Base-by-base conservation (phyloP, 2,113 vertebrate genomes). In the Burhinus oedicnemus region DNA sequence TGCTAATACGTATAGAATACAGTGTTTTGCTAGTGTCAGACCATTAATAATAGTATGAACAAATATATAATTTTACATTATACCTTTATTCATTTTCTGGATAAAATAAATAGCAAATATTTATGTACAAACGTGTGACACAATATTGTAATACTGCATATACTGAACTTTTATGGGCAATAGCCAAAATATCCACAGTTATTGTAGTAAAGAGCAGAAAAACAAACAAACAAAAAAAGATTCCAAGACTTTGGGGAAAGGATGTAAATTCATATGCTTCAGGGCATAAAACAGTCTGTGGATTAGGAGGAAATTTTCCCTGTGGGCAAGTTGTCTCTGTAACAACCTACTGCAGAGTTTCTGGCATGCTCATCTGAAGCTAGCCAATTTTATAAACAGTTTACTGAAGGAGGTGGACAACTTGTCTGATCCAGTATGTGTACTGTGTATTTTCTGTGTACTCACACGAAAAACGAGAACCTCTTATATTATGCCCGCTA, bases 61-160 rank as follows among this genome's bases (percentile, higher is more conserved):
- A 95, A 95, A 42, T 86, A 84, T 17, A 70, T 78, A 66, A 76
- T 96, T 96, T 97, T 95, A 88, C 75, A 61, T 93, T 81, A 80
- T 68, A 88, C 29, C 27, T 84, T 78, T 93, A 85, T 20, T 8
- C 38, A 70, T 93, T 93, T 75, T 79, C 26, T 88, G 8, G 6
- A 55, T 84, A 38, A 93, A 97, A 89, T 87, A 60, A 95, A 89
- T n/a, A 78, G 34, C 60, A 97, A 91, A 87, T 55, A 76, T 65
- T 88, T 89, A 57, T 1, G 0, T 54, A 57, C 15, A 30, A 25
- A 12, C 54, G 3, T 65, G 17, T 82, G n/a, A 83, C 76, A 93
- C 45, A 36, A 42, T 26, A 29, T 23, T 89, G 29, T 71, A 76
- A 61, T 72, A 62, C 18, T 51, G 49, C 19, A 42, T 29, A 45